Base-by-base conservation (phyloP, 2,113 vertebrate genomes). In the Rhinoptilus africanus region DNA sequence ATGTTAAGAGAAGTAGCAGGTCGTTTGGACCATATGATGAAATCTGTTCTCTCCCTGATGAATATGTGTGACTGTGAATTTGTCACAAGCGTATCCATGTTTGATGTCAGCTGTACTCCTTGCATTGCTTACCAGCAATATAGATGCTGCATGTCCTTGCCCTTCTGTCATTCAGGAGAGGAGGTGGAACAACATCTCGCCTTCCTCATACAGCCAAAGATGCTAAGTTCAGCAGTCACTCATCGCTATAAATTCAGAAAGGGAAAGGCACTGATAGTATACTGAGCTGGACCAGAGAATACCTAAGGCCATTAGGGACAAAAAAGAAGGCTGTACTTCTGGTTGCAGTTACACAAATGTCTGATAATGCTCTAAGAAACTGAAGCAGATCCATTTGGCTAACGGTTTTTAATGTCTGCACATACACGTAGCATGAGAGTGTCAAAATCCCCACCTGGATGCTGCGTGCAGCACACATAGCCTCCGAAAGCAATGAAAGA, bases 81-180 rank as follows among this genome's bases (percentile, higher is more conserved):
- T 24, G 24, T 81, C 64, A 54, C 41, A 85, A 54, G 14, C 0
- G 0, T 24, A 37, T 10, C 24, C 21, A 2, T 5, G 6, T 62
- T 35, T 56, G 27, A 73, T 56, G 34, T 67, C 64, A 67, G 20
- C 24, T 60, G 47, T 60, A 21, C 19, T 77, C 57, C 21, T 28
- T 62, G 64, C 32, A 43, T 17, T 50, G 32, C 41, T 63, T 35
- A 50, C 32, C 78, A 78, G 15, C 73, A 63, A n/a, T 32, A 66
- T 43, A 60, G n/a, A 37, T 10, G 16, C 28, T 39, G 39, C n/a
- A 37, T 1, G 1, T 60, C 47, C 32, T 16, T 12, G n/a, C 14
- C 11, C 14, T 34, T 59, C 68, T 50, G 51, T 85, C 59, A 34
- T 37, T 62, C 51, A 62, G 60, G 28, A 41, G 41, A 56, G 69